Percentiles rank a stretch among this genome's conserved stretches.
Evolutionary conservation across 2,888 invertebrate species (phyloP).

Genomic region (Cheilosia vernalis): DNA sequence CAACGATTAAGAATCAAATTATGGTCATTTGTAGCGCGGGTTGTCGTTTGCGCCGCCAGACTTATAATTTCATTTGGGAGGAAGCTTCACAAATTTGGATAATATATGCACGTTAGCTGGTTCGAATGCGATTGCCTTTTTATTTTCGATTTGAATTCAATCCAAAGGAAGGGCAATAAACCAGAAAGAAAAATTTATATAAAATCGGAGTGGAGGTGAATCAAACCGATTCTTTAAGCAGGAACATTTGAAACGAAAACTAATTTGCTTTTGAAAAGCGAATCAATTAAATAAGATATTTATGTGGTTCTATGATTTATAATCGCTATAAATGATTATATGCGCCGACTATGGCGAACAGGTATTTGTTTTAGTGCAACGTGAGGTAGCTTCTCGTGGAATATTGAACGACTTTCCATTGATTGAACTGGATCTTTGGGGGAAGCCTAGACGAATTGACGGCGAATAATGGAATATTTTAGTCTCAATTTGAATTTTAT

Average conservation of each 20-base stretch:
- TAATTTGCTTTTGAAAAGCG: slow-evolving; percentile 44
- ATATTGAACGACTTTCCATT: slow-evolving; percentile 31
- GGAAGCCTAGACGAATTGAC: too few species aligned
- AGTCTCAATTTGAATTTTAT: too few species aligned
- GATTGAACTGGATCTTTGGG: too few species aligned
- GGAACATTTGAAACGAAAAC: slow-evolving; percentile 30
- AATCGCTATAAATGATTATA: slow-evolving; percentile 34
- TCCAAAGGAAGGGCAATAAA: slow-evolving; percentile 35
- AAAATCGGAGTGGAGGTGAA: not conserved
- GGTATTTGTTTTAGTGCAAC: slow-evolving; percentile 2
- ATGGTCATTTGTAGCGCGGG: slow-evolving; percentile 63
- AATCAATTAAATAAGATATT: slow-evolving; percentile 52
- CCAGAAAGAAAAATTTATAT: slow-evolving; percentile 6
- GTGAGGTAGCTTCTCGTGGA: slow-evolving; percentile 19
- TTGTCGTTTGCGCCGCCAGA: slow-evolving; percentile 41
- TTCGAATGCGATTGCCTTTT: slow-evolving; percentile 27
- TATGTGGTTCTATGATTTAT: slow-evolving; percentile 48
- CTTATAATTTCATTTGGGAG: slow-evolving; percentile 26
- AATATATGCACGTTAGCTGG: slow-evolving; percentile 62
- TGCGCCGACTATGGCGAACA: not conserved
- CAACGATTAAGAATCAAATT: slow-evolving; percentile 66
- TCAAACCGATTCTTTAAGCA: not conserved
- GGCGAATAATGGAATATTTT: too few species aligned
- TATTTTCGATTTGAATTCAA: not conserved
- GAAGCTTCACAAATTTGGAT: slow-evolving; percentile 22